Evolutionary conservation across 2,888 invertebrate species (phyloP), one percentile per base, ranked within the genome.

Genomic region (Drosophila emarginata): DNA sequence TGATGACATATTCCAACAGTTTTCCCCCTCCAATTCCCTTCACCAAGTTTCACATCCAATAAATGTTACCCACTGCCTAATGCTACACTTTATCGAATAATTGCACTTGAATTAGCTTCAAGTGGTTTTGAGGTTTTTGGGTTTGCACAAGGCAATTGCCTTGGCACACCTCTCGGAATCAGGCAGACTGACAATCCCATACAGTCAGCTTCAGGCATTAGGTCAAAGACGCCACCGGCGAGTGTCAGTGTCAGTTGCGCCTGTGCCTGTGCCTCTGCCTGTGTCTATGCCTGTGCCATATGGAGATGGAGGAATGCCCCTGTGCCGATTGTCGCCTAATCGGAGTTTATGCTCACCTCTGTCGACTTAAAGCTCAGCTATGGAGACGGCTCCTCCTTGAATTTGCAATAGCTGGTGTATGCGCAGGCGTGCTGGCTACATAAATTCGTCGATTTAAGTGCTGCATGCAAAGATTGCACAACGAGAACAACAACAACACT

Each of bases 281-380:
- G 56, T 67, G 64, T 32, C 61, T 51, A 23, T 23, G 23, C 28
- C 28, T 28, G 28, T 6, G 28, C 5, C 1, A 28, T 28, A 32
- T 32, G 32, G 32, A 28, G 57, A 50, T 26, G 26, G 26, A 53
- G 58, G 58, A 26, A 21, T 36, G 37, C 58, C 67, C 59, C 50
- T 59, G 67, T 80, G 87, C 84, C 81, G 78, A 70, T 83, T 88
- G 90, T 90, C 84, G 82, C 80, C 90, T 90, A 90, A 90, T 90
- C 90, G 89, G 86, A 90, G 86, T 89, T 90, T 90, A 90, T 90
- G 89, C 83, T 79, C 80, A 90, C 85, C 89, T 77, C 74, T 72
- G 80, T 78, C 85, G 76, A 72, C 73, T 87, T 78, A 80, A 64
- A 61, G 75, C 51, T 51, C 64, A 58, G 45, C 18, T 54, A 54